Evolutionary conservation across 2,888 invertebrate species (phyloP).

Genomic region (Zaprionus bogoriensis): DNA sequence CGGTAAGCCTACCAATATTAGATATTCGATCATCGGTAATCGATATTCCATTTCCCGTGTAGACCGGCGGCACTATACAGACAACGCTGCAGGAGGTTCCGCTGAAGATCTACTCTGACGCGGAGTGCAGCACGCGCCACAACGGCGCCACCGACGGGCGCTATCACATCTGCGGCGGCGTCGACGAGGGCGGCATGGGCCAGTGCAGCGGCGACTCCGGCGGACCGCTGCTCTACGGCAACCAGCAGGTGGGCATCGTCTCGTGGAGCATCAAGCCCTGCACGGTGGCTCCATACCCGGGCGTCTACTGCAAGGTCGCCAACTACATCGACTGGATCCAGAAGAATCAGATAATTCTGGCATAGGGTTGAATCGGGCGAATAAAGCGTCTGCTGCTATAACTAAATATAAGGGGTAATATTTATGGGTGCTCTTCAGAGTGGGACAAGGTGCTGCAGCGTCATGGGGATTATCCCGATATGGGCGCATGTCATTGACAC

Average conservation of each 20-base stretch:
- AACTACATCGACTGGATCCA: conserved; percentile 79
- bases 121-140: conserved; percentile 77
- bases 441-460: neutral
- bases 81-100: conserved; percentile 80
- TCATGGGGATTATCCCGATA: neutral
- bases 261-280: conserved; percentile 84
- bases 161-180: conserved; percentile 83
- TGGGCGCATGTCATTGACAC: neutral
- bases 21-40: no score
- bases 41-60: no score
- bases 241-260: conserved; percentile 82
- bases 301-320: conserved; percentile 82
- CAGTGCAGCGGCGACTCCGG: conserved; percentile 82
- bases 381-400: no score
- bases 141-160: conserved; percentile 55
- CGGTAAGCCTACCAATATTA: conserved; percentile 43
- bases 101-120: conserved; percentile 80
- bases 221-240: conserved; percentile 76
- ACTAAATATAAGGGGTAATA: neutral
- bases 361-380: conserved; percentile 15
- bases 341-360: conserved; percentile 55
- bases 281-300: conserved; percentile 81
- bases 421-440: neutral
- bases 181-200: conserved; percentile 75
- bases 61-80: conserved; percentile 80